Conservation (phyloP, 1,140 invertebrate genomes). For the Trichonephila inaurata region DNA sequence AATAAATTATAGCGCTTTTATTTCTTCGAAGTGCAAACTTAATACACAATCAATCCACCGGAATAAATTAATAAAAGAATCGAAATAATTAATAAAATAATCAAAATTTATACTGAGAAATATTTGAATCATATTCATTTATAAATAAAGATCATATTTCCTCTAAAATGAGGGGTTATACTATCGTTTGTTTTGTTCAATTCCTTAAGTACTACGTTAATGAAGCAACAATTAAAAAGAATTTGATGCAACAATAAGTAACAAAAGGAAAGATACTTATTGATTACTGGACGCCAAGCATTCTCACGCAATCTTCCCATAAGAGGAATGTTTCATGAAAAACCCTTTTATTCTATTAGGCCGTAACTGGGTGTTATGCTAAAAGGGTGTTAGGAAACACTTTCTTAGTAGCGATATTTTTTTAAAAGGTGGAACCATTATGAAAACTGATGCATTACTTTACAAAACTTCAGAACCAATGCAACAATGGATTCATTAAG, state of each 20-base stretch:
- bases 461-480: background rate
- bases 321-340: constrained; percentile 16
- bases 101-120: background rate
- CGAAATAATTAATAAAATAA: background rate
- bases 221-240: constrained; percentile 49
- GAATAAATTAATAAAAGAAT: too few relatives aligned
- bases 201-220: background rate
- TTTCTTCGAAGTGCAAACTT: too few relatives aligned
- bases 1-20: too few relatives aligned
- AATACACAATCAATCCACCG: too few relatives aligned
- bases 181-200: background rate
- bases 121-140: background rate
- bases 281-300: constrained; percentile 25
- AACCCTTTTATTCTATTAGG: constrained; percentile 40
- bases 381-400: constrained; percentile 31
- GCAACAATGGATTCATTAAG: background rate
- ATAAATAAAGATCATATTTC: background rate
- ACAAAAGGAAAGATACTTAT: constrained; percentile 4
- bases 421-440: background rate
- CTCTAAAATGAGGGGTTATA: background rate
- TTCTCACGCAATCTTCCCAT: constrained; percentile 46
- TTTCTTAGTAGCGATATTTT: background rate
- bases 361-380: background rate
- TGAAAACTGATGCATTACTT: background rate
- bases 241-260: background rate